Evolutionary conservation across 1,140 invertebrate genomes (phyloP).

Genomic region (Charaxes varanes): DNA sequence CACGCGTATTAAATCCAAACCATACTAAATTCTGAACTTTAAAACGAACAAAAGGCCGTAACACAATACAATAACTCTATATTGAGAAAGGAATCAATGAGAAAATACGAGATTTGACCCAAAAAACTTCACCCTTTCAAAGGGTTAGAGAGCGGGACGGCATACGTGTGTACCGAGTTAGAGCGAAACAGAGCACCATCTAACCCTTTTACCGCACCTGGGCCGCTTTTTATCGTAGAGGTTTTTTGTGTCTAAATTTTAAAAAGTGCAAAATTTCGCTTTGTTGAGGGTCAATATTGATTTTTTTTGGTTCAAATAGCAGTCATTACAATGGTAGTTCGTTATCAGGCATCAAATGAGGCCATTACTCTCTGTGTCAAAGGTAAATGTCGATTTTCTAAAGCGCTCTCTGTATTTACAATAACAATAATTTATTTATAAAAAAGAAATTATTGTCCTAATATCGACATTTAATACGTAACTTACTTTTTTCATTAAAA

Average conservation of each 20-base stretch:
- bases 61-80: constrained; percentile 65
- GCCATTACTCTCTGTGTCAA: constrained; percentile 38
- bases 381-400: constrained; percentile 14
- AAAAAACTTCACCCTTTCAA: constrained; percentile 53
- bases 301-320: constrained; percentile 49
- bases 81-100: constrained; percentile 48
- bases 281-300: constrained; percentile 64
- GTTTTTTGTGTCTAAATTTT: constrained; percentile 52
- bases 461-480: no score
- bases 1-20: constrained; percentile 1
- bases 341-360: constrained; percentile 54
- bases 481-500: no score
- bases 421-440: no score
- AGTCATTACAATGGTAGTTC: constrained; percentile 46
- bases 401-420: no score
- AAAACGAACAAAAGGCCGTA: constrained; percentile 39
- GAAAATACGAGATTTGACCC: constrained; percentile 62
- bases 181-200: constrained; percentile 26
- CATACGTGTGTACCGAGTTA: constrained; percentile 13
- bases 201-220: constrained; percentile 66
- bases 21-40: constrained; percentile 36
- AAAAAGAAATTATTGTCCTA: no score
- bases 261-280: constrained; percentile 64
- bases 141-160: constrained; percentile 57
- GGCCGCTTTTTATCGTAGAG: constrained; percentile 41